These are phyloP conservation scores for Bostrychus sinensis DNA, from an alignment of 2,113 vertebrate genomes.

Conservation along the genomic window DNA sequence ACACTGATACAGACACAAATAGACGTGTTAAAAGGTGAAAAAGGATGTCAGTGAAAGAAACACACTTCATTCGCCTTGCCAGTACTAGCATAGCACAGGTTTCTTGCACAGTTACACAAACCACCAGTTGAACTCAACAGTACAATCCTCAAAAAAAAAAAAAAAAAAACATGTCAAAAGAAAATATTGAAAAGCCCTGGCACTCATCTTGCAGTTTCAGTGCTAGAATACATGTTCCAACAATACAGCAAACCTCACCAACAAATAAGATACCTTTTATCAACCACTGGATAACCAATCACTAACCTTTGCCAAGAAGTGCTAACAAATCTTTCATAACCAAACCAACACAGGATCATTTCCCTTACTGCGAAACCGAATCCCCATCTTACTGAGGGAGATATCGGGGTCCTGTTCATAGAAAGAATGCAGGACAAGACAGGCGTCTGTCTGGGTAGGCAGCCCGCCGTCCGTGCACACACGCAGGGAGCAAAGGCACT, in stretches of 20 bases:
- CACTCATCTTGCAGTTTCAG: too few species aligned
- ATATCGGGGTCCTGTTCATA: slow-evolving; percentile 69
- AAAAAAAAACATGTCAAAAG: too few species aligned
- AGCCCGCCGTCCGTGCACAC: slow-evolving; percentile 56
- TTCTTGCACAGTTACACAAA: slow-evolving; percentile 12
- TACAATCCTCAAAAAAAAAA: background rate
- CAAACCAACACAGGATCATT: slow-evolving; percentile 46
- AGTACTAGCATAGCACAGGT: slow-evolving; percentile 12
- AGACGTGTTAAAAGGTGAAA: slow-evolving; percentile 10
- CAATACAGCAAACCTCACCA: too few species aligned
- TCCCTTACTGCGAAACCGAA: slow-evolving; percentile 70
- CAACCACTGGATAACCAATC: slow-evolving; percentile 24
- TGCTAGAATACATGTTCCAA: too few species aligned
- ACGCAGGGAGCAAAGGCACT: slow-evolving; percentile 52
- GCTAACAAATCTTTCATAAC: slow-evolving; percentile 51
- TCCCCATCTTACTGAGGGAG: slow-evolving; percentile 44
- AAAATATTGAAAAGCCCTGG: too few species aligned
- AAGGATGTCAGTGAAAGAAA: slow-evolving; percentile 19
- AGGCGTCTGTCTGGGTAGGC: slow-evolving; percentile 73
- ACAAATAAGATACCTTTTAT: slow-evolving; percentile 22
- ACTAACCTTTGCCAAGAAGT: slow-evolving; percentile 48
- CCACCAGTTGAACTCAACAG: background rate
- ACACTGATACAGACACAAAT: slow-evolving; percentile 24
- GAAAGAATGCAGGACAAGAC: slow-evolving; percentile 77
- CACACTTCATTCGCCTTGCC: background rate